Evolutionary conservation across 2,797 vertebrate species (phyloP), one percentile per base, ranked within the genome.

Genomic region (Pangasius mekongensis): DNA sequence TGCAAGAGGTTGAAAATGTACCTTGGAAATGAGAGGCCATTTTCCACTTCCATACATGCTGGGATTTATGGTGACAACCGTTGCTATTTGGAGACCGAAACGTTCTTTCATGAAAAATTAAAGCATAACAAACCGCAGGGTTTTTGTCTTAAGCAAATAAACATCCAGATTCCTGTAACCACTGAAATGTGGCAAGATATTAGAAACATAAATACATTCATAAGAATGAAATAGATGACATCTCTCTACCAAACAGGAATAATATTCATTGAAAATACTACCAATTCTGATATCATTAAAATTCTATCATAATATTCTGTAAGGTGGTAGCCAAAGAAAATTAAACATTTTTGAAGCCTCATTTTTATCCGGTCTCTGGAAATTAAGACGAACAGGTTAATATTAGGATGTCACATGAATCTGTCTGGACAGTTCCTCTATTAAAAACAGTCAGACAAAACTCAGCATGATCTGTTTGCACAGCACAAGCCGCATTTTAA

Each of bases 21-120:
- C 92, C 89, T 92, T 89, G 87, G 89, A 94, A 90, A 92, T 89
- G 86, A 91, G 86, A 91, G 69, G 88, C 85, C 76, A 87, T 93
- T 95, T 96, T 94, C 94, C 92, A 91, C 88, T 92, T 91, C 90
- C 92, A 89, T 94, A 94, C 90, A 93, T 94, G 91, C 91, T 83
- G 43, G 87, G 91, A 94, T 95, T 95, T 94, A 95, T 94, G 94
- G 92, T 95, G 94, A 95, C 94, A 95, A 94, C 93, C 77, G 90
- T 94, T 95, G 93, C 94, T 94, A 92, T 94, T 95, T 94, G 93
- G 91, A 94, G 92, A 90, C 88, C 47, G 62, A 92, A 92, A 92
- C 27, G n/a, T 91, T 93, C 87, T 93, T 91, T 93, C 80, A 91
- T 92, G 87, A 94, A 90, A 94, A 93, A 94, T 92, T 89, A 91